Base-by-base conservation (phyloP, 2,888 invertebrate species). In the Minunthozetes semirufus region DNA sequence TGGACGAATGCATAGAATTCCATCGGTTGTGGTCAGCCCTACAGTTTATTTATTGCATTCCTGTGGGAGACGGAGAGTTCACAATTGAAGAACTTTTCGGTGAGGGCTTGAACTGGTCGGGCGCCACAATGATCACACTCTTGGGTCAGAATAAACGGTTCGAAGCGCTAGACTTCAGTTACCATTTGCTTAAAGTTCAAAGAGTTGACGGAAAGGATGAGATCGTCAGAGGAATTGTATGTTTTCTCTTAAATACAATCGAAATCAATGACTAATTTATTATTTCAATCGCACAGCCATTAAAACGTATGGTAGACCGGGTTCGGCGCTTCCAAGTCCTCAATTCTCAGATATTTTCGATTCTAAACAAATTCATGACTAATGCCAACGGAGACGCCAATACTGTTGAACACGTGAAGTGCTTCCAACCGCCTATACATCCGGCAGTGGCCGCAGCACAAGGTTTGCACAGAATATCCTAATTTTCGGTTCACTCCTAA, bases 81-180 rank as follows among this genome's bases (percentile, higher is more conserved):
- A 97, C 96, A 22, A 93, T 97, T 0, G 97, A 97, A 92, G 95
- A 98, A 84, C 85, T 98, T 78, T 99, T 96, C 85, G 99, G 99
- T 11, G 99, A 99, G 84, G 98, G 98, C 0, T 86, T 99, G 0
- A 94, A 98, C 84, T 99, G 98, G 98, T 98, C 97, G 5, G 98
- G 97, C 0, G 96, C 97, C 83, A 90, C 95, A 15, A 93, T 99
- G 87, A 93, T 99, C 77, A 91, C 94, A 2, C 86, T 99, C 59
- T 86, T 99, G 50, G 94, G 94, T 0, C 98, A 99, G 81, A 96
- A 98, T 85, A 86, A 94, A 66, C 86, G 97, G 76, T 99, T 98
- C 84, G 97, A 99, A 82, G 94, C 95, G 1, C 87, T 98, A 61
- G 99, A 99, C 86, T 98, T 98, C 86, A 96, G 94, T 84, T 99